Evolutionary conservation across 2,888 invertebrate species (phyloP).

Genomic region (Ypsolopha scabrella): DNA sequence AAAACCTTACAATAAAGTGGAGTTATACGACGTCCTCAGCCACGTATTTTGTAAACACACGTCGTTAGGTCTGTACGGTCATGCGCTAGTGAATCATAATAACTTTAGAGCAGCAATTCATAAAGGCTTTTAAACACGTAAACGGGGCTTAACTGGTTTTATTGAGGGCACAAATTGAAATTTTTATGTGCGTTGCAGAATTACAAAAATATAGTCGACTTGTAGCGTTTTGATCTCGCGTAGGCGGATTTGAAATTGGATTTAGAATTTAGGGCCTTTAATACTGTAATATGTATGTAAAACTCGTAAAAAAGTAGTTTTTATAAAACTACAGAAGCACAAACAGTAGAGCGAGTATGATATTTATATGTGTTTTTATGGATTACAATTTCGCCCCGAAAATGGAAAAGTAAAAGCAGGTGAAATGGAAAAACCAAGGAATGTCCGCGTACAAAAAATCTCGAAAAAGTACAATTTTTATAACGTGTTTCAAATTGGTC

Average conservation of each 20-base stretch:
- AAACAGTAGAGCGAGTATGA: too few relatives aligned
- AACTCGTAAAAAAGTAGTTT: background rate
- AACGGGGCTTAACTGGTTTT: slow-evolving; percentile 42
- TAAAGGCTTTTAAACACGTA: slow-evolving; percentile 46
- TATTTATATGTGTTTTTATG: too few relatives aligned
- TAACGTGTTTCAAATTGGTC: too few relatives aligned
- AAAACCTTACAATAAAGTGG: slow-evolving; percentile 30
- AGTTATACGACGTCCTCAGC: slow-evolving; percentile 25
- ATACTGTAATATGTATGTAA: background rate
- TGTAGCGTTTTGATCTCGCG: background rate
- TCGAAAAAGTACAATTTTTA: too few relatives aligned
- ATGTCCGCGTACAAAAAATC: too few relatives aligned
- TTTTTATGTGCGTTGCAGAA: slow-evolving; percentile 18
- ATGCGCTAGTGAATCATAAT: slow-evolving; percentile 27
- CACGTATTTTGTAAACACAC: slow-evolving; percentile 49
- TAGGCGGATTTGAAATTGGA: background rate
- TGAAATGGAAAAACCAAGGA: too few relatives aligned
- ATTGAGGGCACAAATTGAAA: slow-evolving; percentile 30
- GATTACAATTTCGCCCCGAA: too few relatives aligned
- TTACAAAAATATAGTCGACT: background rate
- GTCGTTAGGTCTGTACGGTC: slow-evolving; percentile 43
- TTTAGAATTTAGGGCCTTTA: background rate
- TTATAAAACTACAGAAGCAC: too few relatives aligned
- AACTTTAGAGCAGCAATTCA: slow-evolving; percentile 51
- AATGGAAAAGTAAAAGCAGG: too few relatives aligned